These are phyloP conservation scores for Sebastes fasciatus DNA, from an alignment of 2,113 vertebrate genomes.

Conservation along the genomic window DNA sequence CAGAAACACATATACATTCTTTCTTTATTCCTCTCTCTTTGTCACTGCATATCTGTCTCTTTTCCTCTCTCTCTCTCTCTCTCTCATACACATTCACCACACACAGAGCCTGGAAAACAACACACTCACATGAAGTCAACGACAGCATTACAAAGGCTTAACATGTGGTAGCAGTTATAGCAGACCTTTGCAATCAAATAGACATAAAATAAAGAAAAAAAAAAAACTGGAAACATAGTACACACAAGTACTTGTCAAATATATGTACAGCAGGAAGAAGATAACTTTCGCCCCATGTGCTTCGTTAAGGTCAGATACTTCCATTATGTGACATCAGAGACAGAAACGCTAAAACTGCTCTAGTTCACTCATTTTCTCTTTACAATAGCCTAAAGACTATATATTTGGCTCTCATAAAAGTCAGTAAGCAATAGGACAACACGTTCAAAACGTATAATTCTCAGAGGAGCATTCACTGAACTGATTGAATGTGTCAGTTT, in stretches of 20 bases:
- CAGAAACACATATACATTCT: constrained; percentile 19
- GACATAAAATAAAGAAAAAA: constrained; percentile 49
- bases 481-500: constrained; percentile 49
- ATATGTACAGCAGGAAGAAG: constrained; percentile 15
- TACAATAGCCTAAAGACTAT: constrained; percentile 16
- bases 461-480: constrained; percentile 9
- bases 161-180: constrained; percentile 77
- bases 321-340: constrained; percentile 1
- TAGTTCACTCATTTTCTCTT: constrained; percentile 31
- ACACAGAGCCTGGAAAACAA: constrained; percentile 69
- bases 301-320: constrained; percentile 1
- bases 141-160: constrained; percentile 65
- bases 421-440: constrained; percentile 42
- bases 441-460: constrained; percentile 32
- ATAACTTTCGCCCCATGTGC: constrained; percentile 8
- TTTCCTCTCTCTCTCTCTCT: constrained; percentile 4
- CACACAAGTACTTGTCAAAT: constrained; percentile 28
- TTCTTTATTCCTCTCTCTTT: constrained; percentile 20
- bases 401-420: constrained; percentile 56
- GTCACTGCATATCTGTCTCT: constrained; percentile 4
- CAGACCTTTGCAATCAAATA: constrained; percentile 59
- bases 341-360: neutral
- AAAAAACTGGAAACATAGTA: constrained; percentile 43
- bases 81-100: constrained; percentile 55
- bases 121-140: constrained; percentile 58